Evolutionary conservation across 1,140 invertebrate genomes (phyloP).

Genomic region (Scaptomyza graminum): DNA sequence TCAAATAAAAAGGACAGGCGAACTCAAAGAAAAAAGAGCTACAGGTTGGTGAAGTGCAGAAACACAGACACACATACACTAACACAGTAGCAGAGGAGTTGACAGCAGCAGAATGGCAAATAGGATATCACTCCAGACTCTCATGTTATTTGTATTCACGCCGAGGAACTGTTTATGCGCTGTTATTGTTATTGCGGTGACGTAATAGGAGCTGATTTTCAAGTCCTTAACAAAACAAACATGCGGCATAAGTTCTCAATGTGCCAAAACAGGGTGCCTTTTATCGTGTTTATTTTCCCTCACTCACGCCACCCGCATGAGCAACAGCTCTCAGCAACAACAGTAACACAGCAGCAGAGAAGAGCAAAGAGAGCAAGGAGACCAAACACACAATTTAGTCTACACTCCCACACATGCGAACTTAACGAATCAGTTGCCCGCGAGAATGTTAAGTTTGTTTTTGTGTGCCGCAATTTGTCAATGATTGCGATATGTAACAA

Average conservation of each 20-base stretch:
- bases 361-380: background rate
- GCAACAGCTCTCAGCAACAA: background rate
- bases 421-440: constrained; percentile 44
- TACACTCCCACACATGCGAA: constrained; percentile 21
- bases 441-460: constrained; percentile 22
- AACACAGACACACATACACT: constrained; percentile 17
- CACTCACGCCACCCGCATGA: constrained; percentile 39
- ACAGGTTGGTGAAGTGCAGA: constrained; percentile 61
- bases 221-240: constrained; percentile 60
- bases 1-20: constrained; percentile 16
- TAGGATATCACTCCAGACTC: constrained; percentile 31
- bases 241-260: background rate
- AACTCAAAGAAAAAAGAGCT: constrained; percentile 38
- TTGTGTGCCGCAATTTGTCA: constrained; percentile 53
- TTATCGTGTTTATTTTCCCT: background rate
- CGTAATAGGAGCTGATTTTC: constrained; percentile 52
- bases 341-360: constrained; percentile 6
- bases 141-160: constrained; percentile 16
- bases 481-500: constrained; percentile 51
- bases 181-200: constrained; percentile 50
- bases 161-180: constrained; percentile 18
- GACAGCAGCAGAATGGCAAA: background rate
- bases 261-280: constrained; percentile 12
- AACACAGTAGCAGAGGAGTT: background rate
- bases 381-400: constrained; percentile 35